Evolutionary conservation across 2,888 invertebrate species (phyloP), one percentile per base, ranked within the genome.

Genomic region (Drosophila dives): DNA sequence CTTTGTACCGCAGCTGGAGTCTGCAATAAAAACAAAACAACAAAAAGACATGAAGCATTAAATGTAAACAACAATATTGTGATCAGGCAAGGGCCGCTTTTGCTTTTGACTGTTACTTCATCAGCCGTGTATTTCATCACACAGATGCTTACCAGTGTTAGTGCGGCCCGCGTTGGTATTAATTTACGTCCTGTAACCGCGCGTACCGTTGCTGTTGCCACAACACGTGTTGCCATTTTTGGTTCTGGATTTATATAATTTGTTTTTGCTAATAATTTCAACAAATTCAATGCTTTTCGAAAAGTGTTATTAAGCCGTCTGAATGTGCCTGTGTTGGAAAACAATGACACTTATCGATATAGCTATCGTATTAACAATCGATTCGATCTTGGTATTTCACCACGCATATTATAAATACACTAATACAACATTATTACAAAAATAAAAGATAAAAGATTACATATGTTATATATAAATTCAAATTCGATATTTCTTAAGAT

Each of bases 171-270:
- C 51, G 96, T 95, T n/a, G 98, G 96, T 73, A 97, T 92, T 74
- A 97, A 92, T 93, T 95, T 95, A 91, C 97, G 95, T 83, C 96
- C 96, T 92, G 96, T 96, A 33, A 98, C 96, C 80, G 98, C 97
- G 84, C 97, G 95, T 34, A 98, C 97, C 64, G 98, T 98, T 34
- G 98, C 98, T 91, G 97, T 96, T 71, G 96, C 97, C 89, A 96
- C 95, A 73, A 95, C 94, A 94, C 95, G 96, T 79, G 96, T 95
- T 92, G 97, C 95, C 97, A 97, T 97, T 89, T 92, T 86, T 49
- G 67, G 40, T 68, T 60, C 45, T 40, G 33, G 61, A 63, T 84
- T 84, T 84, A 84, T 84, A 72, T 84, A 84, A 84, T 84, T 89
- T 84, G 82, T 86, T 89, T 68, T 84, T 55, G 69, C 78, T 69